Conservation (phyloP, 2,797 vertebrate genomes). For the Xenops minutus region DNA sequence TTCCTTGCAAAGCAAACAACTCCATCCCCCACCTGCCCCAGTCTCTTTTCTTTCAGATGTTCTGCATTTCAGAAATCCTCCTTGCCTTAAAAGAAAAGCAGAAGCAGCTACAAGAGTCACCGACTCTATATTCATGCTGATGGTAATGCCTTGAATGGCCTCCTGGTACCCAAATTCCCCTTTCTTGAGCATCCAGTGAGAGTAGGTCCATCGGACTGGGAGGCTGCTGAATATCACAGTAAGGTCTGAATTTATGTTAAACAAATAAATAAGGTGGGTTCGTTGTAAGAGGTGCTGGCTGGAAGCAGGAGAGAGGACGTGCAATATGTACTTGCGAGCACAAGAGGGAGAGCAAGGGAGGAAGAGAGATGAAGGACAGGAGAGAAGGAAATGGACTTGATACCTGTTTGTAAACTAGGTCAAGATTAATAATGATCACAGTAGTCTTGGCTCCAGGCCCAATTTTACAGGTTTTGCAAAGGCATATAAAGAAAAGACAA, state of each 20-base stretch:
- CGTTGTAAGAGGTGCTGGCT: neutral
- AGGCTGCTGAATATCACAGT: neutral
- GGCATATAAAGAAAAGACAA: neutral
- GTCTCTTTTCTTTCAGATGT: neutral
- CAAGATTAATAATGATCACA: neutral
- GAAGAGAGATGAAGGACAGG: conserved; percentile 2
- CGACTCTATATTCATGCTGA: neutral
- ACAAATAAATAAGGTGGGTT: neutral
- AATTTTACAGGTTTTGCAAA: neutral
- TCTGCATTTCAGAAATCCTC: neutral
- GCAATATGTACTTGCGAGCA: conserved; percentile 45
- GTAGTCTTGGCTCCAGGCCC: neutral
- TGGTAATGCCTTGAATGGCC: neutral
- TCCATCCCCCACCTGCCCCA: neutral
- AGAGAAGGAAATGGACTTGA: neutral
- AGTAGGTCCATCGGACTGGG: fast-evolving
- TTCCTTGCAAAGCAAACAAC: neutral
- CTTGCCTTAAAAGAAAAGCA: neutral
- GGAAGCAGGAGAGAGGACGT: neutral
- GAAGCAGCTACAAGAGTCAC: neutral
- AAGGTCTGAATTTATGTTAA: neutral
- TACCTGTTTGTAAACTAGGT: neutral
- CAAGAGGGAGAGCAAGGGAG: conserved; percentile 61
- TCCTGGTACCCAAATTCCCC: neutral
- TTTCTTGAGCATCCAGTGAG: neutral